phyloP scores from a whole-genome alignment of 2,797 vertebrate genomes.

The Tragelaphus eurycerus region DNA sequence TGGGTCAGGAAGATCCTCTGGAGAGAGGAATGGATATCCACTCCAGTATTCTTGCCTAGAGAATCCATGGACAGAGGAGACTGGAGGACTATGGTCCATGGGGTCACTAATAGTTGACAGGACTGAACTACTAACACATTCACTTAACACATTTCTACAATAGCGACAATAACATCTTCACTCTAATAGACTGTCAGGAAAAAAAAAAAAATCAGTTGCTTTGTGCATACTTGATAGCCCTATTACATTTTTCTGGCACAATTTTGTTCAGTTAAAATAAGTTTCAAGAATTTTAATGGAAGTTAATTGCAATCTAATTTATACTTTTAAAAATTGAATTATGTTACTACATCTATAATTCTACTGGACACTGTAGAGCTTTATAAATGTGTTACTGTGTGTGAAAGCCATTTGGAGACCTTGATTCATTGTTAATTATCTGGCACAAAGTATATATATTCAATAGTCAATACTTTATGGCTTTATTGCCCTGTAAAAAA shows the following conservation, averaged over 20 bases:
- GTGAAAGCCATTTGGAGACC: background rate
- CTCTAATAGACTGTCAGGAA: background rate
- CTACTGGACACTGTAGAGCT: background rate
- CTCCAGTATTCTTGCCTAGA: too few relatives aligned
- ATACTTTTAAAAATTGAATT: background rate
- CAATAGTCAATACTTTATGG: background rate
- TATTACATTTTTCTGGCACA: background rate
- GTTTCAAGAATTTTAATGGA: background rate
- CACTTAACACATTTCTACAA: background rate
- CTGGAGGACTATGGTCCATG: too few relatives aligned
- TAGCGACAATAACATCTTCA: background rate
- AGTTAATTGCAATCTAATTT: background rate
- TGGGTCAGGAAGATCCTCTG: too few relatives aligned
- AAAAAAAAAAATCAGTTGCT: background rate
- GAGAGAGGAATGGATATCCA: too few relatives aligned
- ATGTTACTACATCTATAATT: background rate
- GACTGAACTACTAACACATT: too few relatives aligned
- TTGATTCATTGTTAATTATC: background rate
- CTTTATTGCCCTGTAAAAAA: background rate
- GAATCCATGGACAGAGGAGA: too few relatives aligned
- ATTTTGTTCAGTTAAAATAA: background rate
- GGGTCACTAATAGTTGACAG: too few relatives aligned
- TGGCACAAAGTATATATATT: background rate
- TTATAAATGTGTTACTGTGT: background rate
- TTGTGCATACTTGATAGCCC: background rate